Conservation (phyloP, 1,140 invertebrate genomes). For the Sycophila sp. region DNA sequence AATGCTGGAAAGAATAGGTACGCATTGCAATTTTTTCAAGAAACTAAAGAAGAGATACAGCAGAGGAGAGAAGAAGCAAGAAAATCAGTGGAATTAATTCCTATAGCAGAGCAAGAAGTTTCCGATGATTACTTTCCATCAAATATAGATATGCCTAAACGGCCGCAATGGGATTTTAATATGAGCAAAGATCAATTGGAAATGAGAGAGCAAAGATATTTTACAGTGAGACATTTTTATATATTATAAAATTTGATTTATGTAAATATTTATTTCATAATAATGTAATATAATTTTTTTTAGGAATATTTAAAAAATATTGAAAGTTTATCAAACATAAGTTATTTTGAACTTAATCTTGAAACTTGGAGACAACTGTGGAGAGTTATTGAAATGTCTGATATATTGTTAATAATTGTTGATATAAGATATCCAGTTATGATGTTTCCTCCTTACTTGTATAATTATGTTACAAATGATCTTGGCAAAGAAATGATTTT, state of each 20-base stretch:
- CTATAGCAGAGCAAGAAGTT: slow-evolving; percentile 75
- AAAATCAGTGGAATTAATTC: slow-evolving; percentile 67
- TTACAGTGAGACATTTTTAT: slow-evolving; percentile 69
- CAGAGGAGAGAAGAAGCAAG: slow-evolving; percentile 74
- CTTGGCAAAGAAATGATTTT: slow-evolving; percentile 86
- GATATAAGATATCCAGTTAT: slow-evolving; percentile 86
- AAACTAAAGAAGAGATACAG: slow-evolving; percentile 75
- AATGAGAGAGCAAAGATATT: slow-evolving; percentile 79
- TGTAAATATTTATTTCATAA: slow-evolving; percentile 1
- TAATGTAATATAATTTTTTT: slow-evolving; percentile 45
- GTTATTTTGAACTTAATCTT: slow-evolving; percentile 89
- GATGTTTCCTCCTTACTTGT: slow-evolving; percentile 92
- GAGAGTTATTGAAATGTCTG: slow-evolving; percentile 91
- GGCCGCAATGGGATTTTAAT: slow-evolving; percentile 83
- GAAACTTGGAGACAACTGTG: slow-evolving; percentile 95
- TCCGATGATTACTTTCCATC: slow-evolving; percentile 78
- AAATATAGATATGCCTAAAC: slow-evolving; percentile 81
- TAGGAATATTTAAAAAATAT: slow-evolving; percentile 73
- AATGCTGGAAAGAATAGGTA: slow-evolving; percentile 70
- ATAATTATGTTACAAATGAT: slow-evolving; percentile 78
- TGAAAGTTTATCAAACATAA: slow-evolving; percentile 67
- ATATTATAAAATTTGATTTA: no score
- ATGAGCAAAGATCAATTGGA: slow-evolving; percentile 79
- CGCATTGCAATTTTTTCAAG: slow-evolving; percentile 79
- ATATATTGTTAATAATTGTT: slow-evolving; percentile 85